Conservation (phyloP, 1,140 invertebrate species). For the Stratiolaelaps scimitus region DNA sequence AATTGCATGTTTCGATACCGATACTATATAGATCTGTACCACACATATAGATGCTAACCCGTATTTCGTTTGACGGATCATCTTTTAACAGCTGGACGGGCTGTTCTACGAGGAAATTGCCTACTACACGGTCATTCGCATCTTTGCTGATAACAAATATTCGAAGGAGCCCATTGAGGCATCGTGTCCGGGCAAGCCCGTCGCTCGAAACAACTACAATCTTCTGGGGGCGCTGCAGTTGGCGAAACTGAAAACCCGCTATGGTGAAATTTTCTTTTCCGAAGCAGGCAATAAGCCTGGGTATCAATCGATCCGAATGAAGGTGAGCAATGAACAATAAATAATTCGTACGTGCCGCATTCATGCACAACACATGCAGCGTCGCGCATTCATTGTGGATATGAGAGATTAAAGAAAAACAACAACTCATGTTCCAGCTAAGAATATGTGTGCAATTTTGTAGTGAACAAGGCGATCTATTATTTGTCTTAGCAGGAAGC, state of each 20-base stretch:
- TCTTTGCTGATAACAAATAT: constrained; percentile 10
- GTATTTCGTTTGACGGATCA: not conserved
- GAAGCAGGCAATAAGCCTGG: not conserved
- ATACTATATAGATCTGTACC: too few relatives aligned
- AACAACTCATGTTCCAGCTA: too few relatives aligned
- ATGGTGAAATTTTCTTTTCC: not conserved
- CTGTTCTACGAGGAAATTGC: constrained; percentile 15
- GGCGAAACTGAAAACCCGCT: not conserved
- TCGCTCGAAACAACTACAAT: not conserved
- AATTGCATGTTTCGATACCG: too few relatives aligned
- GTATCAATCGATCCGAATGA: constrained; percentile 4
- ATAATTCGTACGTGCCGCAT: too few relatives aligned
- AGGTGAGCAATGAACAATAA: too few relatives aligned
- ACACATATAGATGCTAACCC: too few relatives aligned
- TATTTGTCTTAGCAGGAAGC: too few relatives aligned
- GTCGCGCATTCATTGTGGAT: too few relatives aligned
- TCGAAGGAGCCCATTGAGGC: not conserved
- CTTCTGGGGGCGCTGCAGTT: not conserved
- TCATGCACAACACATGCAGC: too few relatives aligned
- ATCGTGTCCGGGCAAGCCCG: not conserved
- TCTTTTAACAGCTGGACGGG: not conserved
- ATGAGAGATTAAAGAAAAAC: too few relatives aligned
- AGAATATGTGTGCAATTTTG: too few relatives aligned
- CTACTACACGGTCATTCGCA: not conserved
- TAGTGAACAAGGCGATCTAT: too few relatives aligned